Conservation (phyloP, 2,888 invertebrate species). For the Sphaerophoria taeniata region DNA sequence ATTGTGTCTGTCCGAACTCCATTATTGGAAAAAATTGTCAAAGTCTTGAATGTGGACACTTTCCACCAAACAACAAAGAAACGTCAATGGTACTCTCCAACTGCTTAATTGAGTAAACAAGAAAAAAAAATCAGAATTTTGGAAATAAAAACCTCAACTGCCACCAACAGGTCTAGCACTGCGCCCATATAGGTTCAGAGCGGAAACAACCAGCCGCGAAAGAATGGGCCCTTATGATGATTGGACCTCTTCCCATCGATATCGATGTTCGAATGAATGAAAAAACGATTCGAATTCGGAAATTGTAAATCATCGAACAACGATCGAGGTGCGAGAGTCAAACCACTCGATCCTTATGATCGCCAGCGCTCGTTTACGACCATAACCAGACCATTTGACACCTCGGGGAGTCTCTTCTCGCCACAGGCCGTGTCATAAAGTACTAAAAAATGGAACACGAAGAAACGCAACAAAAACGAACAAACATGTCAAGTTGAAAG, state of each 20-base stretch:
- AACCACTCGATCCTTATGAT: conserved; percentile 38
- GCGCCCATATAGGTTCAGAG: not conserved
- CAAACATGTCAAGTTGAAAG: conserved; percentile 61
- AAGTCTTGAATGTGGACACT: conserved; percentile 34
- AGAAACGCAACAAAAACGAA: conserved; percentile 31
- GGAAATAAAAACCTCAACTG: conserved; percentile 41
- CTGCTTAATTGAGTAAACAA: conserved; percentile 69
- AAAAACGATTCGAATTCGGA: conserved; percentile 65
- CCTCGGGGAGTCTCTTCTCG: conserved; percentile 68
- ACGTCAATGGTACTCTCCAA: conserved; percentile 57
- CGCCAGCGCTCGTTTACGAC: conserved; percentile 64
- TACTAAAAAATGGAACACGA: conserved; percentile 29
- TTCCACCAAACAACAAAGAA: conserved; percentile 61
- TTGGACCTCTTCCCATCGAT: conserved; percentile 20
- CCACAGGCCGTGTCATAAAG: conserved; percentile 58
- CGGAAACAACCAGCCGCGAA: not conserved
- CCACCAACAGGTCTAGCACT: conserved; percentile 62
- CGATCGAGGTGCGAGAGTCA: not conserved
- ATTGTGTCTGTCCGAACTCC: conserved; percentile 64
- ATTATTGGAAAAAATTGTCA: conserved; percentile 56
- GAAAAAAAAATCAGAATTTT: conserved; percentile 21
- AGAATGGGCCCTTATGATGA: conserved; percentile 17
- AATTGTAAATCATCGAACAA: conserved; percentile 63
- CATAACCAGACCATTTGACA: conserved; percentile 70
- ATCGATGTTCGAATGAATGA: conserved; percentile 70